phyloP scores from a whole-genome alignment of 2,113 vertebrate genomes.

The Megatriorchis doriae region DNA sequence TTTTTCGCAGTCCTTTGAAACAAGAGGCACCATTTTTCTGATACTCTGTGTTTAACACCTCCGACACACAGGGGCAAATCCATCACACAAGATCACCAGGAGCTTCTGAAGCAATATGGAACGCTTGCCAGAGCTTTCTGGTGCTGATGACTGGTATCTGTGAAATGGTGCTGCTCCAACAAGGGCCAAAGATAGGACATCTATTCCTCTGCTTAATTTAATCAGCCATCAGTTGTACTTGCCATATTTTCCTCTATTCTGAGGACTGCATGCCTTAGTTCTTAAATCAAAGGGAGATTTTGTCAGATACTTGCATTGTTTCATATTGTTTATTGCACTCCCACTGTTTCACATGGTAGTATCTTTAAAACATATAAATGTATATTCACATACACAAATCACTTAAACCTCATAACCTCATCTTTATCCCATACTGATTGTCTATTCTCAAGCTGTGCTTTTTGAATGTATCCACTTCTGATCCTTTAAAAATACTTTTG shows the following conservation, averaged over 20 bases:
- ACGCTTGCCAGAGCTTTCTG: not conserved
- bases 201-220: not conserved
- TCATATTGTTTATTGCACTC: not conserved
- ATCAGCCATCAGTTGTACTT: not conserved
- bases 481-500: slow-evolving; percentile 67
- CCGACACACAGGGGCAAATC: not conserved
- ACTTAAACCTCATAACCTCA: slow-evolving; percentile 32
- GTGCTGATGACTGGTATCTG: not conserved
- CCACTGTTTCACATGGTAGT: not conserved
- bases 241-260: not conserved
- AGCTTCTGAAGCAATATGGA: not conserved
- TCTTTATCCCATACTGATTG: slow-evolving; percentile 44
- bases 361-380: not conserved
- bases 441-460: slow-evolving; percentile 60
- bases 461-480: slow-evolving; percentile 58
- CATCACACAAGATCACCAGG: not conserved
- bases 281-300: not conserved
- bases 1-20: slow-evolving; percentile 18
- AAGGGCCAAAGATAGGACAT: not conserved
- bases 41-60: not conserved
- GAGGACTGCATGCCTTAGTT: not conserved
- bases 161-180: not conserved
- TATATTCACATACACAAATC: slow-evolving; percentile 35
- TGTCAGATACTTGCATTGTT: not conserved
- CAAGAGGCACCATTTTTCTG: not conserved